Percentiles rank a stretch among this genome's conserved stretches.
Evolutionary conservation across 2,113 vertebrate genomes (phyloP).

Genomic region (Pterocles gutturalis): DNA sequence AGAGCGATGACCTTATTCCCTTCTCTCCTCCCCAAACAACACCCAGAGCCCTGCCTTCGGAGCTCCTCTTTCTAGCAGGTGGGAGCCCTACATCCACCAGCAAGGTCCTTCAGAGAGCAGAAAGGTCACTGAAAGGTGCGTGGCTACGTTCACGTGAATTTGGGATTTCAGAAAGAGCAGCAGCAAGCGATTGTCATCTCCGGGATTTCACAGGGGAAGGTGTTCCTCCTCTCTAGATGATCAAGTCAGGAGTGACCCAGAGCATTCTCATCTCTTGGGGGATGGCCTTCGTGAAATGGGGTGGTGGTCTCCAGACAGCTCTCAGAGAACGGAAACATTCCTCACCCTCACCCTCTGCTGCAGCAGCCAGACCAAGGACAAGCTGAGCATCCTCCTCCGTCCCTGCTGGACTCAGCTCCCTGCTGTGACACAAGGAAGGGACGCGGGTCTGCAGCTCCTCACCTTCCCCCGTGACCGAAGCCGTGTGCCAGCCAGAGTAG

Average conservation of each 20-base stretch:
- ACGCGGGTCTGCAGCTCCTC: not conserved
- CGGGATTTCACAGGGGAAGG: not conserved
- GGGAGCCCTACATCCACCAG: not conserved
- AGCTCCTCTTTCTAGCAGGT: not conserved
- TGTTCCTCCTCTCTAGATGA: not conserved
- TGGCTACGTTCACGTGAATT: not conserved
- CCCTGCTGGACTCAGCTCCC: not conserved
- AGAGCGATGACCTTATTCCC: not conserved
- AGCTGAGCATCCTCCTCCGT: not conserved
- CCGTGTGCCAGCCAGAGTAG: not conserved
- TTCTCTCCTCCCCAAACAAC: not conserved
- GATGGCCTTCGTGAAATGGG: not conserved
- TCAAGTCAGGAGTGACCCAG: rapidly evolving
- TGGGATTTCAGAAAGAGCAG: not conserved
- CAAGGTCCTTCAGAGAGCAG: not conserved
- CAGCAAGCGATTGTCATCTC: not conserved
- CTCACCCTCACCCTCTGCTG: not conserved
- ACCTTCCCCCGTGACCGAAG: not conserved
- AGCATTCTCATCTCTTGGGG: not conserved
- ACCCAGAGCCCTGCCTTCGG: not conserved
- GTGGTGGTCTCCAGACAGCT: not conserved
- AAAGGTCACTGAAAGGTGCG: not conserved
- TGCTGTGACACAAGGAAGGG: not conserved
- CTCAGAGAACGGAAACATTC: not conserved
- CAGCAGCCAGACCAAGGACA: not conserved